Percentiles rank a stretch among this genome's conserved stretches.
These are phyloP conservation scores for Tragelaphus scriptus DNA, from an alignment of 2,113 vertebrate genomes.

Conservation along the genomic window DNA sequence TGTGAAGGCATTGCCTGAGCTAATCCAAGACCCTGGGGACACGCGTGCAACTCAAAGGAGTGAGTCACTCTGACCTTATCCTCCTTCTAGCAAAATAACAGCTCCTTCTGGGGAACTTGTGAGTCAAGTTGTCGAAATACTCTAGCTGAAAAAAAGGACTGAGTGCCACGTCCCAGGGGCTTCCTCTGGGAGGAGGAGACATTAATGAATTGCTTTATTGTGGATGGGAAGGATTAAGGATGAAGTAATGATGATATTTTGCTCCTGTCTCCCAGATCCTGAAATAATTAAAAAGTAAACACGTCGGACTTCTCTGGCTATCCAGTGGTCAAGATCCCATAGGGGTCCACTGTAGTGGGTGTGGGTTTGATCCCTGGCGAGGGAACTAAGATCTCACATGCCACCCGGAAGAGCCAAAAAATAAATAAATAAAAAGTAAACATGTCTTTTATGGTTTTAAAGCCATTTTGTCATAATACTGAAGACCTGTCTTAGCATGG, in stretches of 20 bases:
- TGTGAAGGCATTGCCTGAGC: constrained; percentile 65
- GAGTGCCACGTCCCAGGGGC: neutral
- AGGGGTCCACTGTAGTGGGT: neutral
- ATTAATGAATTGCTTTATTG: constrained; percentile 31
- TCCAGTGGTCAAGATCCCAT: neutral
- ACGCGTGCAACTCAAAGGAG: constrained; percentile 40
- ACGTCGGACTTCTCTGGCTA: neutral
- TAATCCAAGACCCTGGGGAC: constrained; percentile 55
- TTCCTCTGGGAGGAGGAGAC: neutral
- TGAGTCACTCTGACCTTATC: constrained; percentile 42
- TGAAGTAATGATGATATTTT: constrained; percentile 40
- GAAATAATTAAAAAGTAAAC: constrained; percentile 43
- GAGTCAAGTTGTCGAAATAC: neutral
- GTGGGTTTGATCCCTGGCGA: neutral
- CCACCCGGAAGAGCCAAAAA: neutral
- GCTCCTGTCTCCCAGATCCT: neutral
- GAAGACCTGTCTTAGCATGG: neutral
- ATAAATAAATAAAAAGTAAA: neutral
- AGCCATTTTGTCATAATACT: constrained; percentile 7
- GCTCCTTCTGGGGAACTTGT: constrained; percentile 28
- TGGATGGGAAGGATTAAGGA: constrained; percentile 40
- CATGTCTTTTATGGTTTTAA: neutral
- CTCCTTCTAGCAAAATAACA: constrained; percentile 54
- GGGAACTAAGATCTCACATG: neutral
- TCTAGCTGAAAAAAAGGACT: constrained; percentile 33